phyloP scores from a whole-genome alignment of 2,113 vertebrate genomes.

The Garra rufa region DNA sequence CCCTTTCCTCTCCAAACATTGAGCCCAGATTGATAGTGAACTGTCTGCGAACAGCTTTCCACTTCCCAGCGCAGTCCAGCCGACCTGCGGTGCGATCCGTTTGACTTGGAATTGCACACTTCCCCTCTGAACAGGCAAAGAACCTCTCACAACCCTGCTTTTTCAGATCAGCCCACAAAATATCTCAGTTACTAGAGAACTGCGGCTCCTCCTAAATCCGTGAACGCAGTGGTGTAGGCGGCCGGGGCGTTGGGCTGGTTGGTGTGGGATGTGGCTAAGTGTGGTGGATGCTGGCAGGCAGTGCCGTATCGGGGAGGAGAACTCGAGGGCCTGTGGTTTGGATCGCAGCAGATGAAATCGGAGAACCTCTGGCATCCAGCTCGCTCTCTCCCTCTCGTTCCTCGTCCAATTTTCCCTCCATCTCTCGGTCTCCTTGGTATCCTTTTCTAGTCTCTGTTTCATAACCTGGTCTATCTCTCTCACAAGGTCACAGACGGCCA shows the following conservation, averaged over 20 bases:
- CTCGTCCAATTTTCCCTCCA: slow-evolving; percentile 18
- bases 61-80: background rate
- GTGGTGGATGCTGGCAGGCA: slow-evolving; percentile 47
- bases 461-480: slow-evolving; percentile 23
- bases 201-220: background rate
- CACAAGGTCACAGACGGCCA: slow-evolving; percentile 24
- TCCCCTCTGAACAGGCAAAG: slow-evolving; percentile 30
- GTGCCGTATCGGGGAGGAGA: slow-evolving; percentile 26
- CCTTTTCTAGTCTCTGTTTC: background rate
- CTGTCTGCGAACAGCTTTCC: slow-evolving; percentile 6
- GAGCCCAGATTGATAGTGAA: slow-evolving; percentile 12
- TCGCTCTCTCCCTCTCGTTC: slow-evolving; percentile 2
- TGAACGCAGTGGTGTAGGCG: background rate
- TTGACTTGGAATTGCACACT: slow-evolving; percentile 36
- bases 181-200: background rate
- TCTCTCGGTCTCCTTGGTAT: slow-evolving; percentile 3
- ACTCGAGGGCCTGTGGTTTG: slow-evolving; percentile 48
- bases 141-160: background rate
- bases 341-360: slow-evolving; percentile 42
- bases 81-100: slow-evolving; percentile 21
- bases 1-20: background rate
- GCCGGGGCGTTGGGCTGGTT: slow-evolving; percentile 1
- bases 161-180: slow-evolving; percentile 1
- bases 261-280: slow-evolving; percentile 44
- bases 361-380: slow-evolving; percentile 49